Evolutionary conservation across 2,113 vertebrate species (phyloP), one percentile per base, ranked within the genome.

Genomic region (Himantopus leucocephalus): DNA sequence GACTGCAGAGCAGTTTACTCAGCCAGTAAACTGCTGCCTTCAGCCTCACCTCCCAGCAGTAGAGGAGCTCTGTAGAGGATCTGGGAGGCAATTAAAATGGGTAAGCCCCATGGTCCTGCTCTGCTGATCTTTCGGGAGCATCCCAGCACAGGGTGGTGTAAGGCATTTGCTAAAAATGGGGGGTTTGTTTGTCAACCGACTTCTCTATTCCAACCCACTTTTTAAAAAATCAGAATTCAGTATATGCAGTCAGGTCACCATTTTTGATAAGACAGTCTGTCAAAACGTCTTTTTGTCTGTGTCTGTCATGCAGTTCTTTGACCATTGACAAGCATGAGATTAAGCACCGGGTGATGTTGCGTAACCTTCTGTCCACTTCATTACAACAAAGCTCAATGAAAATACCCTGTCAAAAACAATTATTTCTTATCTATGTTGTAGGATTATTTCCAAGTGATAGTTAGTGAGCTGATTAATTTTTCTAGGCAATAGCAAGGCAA

Each of bases 361-460:
- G 3, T 95, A 94, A 95, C 86, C 84, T 92, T 62, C 45, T 85
- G 86, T 76, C 84, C 53, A 23, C 32, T 63, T 63, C 45, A 20
- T 87, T 89, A 73, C 66, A 72, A 56, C 37, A 55, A 67, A 89
- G 27, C 85, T 86, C 73, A 70, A 24, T 58, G 74, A 92, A 92
- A 91, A 94, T 35, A 67, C 20, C 20, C 35, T 77, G 66, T 92
- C 95, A 92, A 85, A 91, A 92, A 0, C 88, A 73, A 37, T 95
- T 92, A 85, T 85, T 92, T 82, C 94, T 89, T 96, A 73, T 91
- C 92, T 90, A 0, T 83, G 34, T 79, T 90, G 48, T 70, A 82
- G 80, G 70, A 74, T 88, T 96, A 50, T 94, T 96, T 91, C 92
- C 77, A 90, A 87, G 83, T 73, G n/a, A 62, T 52, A 43, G 39